phyloP scores from a whole-genome alignment of 2,797 vertebrate genomes.

The Acanthurus tractus region DNA sequence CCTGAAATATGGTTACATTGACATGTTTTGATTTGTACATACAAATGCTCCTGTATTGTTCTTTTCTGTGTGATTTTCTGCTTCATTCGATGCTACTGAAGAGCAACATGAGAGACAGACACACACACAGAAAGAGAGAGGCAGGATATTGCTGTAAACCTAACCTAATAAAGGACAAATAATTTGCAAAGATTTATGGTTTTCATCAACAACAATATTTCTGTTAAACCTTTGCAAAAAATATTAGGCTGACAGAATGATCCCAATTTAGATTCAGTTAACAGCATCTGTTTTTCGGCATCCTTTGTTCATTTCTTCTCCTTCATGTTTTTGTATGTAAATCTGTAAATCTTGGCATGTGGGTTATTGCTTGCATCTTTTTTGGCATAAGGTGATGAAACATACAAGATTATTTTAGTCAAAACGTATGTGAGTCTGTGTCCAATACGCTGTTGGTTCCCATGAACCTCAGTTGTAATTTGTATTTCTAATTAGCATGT shows the following conservation, averaged over 20 bases:
- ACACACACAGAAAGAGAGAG: too few relatives aligned
- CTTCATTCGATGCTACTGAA: constrained; percentile 31
- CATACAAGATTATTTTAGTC: background rate
- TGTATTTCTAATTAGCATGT: too few relatives aligned
- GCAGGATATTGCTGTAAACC: constrained; percentile 33
- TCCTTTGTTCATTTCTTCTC: constrained; percentile 10
- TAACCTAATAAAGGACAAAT: constrained; percentile 55
- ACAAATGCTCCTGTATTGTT: constrained; percentile 13
- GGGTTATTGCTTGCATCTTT: background rate
- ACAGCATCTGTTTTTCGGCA: constrained; percentile 24
- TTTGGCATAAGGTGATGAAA: background rate
- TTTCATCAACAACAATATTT: constrained; percentile 41
- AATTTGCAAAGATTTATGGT: constrained; percentile 59
- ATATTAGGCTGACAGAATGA: constrained; percentile 31
- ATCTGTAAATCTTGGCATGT: background rate
- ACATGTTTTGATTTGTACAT: constrained; percentile 3
- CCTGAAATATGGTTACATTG: constrained; percentile 13
- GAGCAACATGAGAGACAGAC: background rate
- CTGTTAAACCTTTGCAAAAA: constrained; percentile 24
- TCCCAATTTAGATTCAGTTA: constrained; percentile 32
- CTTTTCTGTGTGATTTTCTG: constrained; percentile 26
- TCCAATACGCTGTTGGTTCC: too few relatives aligned
- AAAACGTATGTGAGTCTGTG: too few relatives aligned
- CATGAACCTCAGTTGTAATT: too few relatives aligned
- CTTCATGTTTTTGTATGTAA: background rate